These are phyloP conservation scores for Falcaria lacertinaria DNA, from an alignment of 2,888 invertebrate genomes.

Conservation along the genomic window DNA sequence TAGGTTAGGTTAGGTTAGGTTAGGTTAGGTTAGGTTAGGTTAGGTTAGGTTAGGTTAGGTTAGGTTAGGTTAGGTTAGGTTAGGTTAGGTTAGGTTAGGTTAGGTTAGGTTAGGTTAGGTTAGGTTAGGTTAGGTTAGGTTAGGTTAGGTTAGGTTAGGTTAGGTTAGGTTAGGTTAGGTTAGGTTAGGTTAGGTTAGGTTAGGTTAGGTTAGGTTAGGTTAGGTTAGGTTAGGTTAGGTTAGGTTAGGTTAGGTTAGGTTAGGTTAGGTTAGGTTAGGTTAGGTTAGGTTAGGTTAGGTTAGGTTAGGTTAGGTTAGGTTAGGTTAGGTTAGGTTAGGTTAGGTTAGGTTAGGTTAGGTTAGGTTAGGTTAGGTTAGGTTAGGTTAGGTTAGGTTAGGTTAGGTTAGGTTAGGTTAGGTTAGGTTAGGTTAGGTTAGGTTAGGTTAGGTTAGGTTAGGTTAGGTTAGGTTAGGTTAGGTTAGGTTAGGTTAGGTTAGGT, in stretches of 20 bases:
- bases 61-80: conserved; percentile 25
- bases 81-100: conserved; percentile 24
- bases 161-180: conserved; percentile 14
- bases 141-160: conserved; percentile 20
- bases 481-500: conserved; percentile 11
- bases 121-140: conserved; percentile 18
- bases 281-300: conserved; percentile 17
- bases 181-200: conserved; percentile 13
- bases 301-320: conserved; percentile 9
- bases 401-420: conserved; percentile 8
- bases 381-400: conserved; percentile 17
- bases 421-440: conserved; percentile 8
- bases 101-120: conserved; percentile 21
- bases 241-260: conserved; percentile 15
- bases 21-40: conserved; percentile 19
- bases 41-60: conserved; percentile 23
- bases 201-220: conserved; percentile 9
- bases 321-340: conserved; percentile 6
- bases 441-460: conserved; percentile 4
- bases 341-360: conserved; percentile 5
- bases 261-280: conserved; percentile 15
- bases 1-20: conserved; percentile 15
- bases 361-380: conserved; percentile 16
- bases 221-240: conserved; percentile 14
- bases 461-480: conserved; percentile 8